Evolutionary conservation across 30 jellyfish, hydroid and myxozoan species (phyloP).

Genomic region (Turritopsis dohrnii): DNA sequence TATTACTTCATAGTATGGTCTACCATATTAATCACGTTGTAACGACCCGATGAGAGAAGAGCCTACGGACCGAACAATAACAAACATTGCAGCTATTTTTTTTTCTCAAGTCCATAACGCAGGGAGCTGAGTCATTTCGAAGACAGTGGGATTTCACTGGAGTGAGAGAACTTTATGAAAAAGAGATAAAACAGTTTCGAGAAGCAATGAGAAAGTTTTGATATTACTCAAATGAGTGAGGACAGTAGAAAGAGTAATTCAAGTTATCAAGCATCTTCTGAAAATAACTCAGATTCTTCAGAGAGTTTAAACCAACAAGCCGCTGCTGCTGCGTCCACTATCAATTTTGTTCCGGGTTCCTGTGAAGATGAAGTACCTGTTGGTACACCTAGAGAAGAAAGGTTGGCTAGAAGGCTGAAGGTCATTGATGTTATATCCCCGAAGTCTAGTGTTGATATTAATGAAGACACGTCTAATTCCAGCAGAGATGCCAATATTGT

Average conservation of each 20-base stretch:
- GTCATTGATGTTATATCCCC: slow-evolving; percentile 78
- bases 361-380: slow-evolving; percentile 25
- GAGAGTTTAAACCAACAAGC: not conserved
- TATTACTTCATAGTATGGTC: too few species aligned
- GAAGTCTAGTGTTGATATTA: slow-evolving; percentile 54
- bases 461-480: slow-evolving; percentile 19
- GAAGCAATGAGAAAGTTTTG: not conserved
- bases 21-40: not conserved
- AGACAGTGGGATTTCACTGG: too few species aligned
- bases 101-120: too few species aligned
- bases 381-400: slow-evolving; percentile 69
- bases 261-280: not conserved
- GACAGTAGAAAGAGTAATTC: not conserved
- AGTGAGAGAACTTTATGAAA: too few species aligned
- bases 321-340: not conserved
- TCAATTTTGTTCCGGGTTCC: not conserved
- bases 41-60: not conserved
- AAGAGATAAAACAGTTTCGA: too few species aligned
- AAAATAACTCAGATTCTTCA: not conserved
- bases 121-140: not conserved
- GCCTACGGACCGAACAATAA: not conserved
- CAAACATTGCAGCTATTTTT: not conserved
- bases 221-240: not conserved
- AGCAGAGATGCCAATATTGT: not conserved
- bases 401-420: slow-evolving; percentile 67